Percentiles rank a stretch among this genome's conserved stretches.
Conservation (phyloP, 2,888 invertebrate species). For the Xestia c-nigrum region DNA sequence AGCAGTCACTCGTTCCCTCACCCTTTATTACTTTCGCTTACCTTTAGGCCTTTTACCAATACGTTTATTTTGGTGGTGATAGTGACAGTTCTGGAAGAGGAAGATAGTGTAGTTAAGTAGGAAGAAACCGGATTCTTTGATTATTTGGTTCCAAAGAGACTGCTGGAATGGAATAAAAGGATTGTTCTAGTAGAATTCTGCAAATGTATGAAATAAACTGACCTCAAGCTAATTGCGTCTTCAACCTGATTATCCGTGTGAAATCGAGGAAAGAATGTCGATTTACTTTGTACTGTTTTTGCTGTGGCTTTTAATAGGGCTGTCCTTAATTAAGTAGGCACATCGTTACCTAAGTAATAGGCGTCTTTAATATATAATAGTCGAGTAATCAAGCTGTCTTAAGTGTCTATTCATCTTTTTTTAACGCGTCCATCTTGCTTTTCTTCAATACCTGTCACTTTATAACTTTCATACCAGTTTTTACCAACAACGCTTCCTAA, state of each 20-base stretch:
- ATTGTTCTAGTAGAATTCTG: slow-evolving; percentile 10
- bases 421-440: not conserved
- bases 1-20: too few species aligned
- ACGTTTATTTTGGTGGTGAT: too few species aligned
- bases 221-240: slow-evolving; percentile 32
- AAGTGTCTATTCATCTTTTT: not conserved
- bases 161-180: not conserved
- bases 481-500: not conserved
- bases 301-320: not conserved
- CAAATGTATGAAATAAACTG: slow-evolving; percentile 5
- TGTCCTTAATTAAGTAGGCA: slow-evolving; percentile 13
- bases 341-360: not conserved
- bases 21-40: too few species aligned
- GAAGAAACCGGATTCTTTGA: not conserved
- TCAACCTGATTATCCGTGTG: slow-evolving; percentile 36
- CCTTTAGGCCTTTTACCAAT: too few species aligned
- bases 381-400: not conserved
- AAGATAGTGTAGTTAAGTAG: not conserved
- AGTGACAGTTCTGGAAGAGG: too few species aligned
- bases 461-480: not conserved
- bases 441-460: not conserved
- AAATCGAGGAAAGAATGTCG: slow-evolving; percentile 40
- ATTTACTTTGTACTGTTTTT: slow-evolving; percentile 26
- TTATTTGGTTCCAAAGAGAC: not conserved
- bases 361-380: not conserved